A percentile compares a stretch with the other conserved stretches of the same genome.
These are phyloP conservation scores for Butorides virescens DNA, from an alignment of 2,113 vertebrate genomes.

Conservation along the genomic window DNA sequence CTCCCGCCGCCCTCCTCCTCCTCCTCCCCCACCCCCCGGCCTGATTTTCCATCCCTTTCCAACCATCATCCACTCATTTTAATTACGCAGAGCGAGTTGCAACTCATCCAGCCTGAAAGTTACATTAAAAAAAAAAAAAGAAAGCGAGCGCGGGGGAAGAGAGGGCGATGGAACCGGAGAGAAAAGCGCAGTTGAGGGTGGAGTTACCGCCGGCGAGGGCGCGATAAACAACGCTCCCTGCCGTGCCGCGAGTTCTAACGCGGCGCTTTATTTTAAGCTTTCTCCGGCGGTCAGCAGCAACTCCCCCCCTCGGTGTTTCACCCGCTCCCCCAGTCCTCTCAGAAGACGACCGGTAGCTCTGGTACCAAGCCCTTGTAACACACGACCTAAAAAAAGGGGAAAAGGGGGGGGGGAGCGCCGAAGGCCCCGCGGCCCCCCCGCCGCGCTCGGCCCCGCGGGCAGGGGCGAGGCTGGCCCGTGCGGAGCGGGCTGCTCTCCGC, in stretches of 20 bases:
- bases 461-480: background rate
- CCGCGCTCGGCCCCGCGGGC: background rate
- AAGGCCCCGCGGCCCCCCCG: background rate
- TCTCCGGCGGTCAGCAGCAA: constrained; percentile 50
- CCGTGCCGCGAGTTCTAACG: background rate
- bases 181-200: background rate
- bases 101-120: constrained; percentile 71
- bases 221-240: constrained; percentile 63
- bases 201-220: constrained; percentile 56
- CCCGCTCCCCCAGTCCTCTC: background rate
- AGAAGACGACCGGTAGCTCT: background rate
- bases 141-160: background rate
- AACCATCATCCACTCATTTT: constrained; percentile 64
- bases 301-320: background rate
- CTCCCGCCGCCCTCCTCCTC: background rate
- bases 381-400: background rate
- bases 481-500: background rate
- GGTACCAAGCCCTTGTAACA: background rate
- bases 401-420: no score
- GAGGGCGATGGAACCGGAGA: background rate
- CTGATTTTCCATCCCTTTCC: constrained; percentile 72
- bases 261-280: background rate
- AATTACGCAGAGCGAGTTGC: constrained; percentile 79
- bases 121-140: constrained; percentile 8
- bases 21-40: background rate